A percentile compares a stretch with the other conserved stretches of the same genome.
These are phyloP conservation scores for Polypterus senegalus DNA, from an alignment of 2,113 vertebrate genomes.

Conservation along the genomic window DNA sequence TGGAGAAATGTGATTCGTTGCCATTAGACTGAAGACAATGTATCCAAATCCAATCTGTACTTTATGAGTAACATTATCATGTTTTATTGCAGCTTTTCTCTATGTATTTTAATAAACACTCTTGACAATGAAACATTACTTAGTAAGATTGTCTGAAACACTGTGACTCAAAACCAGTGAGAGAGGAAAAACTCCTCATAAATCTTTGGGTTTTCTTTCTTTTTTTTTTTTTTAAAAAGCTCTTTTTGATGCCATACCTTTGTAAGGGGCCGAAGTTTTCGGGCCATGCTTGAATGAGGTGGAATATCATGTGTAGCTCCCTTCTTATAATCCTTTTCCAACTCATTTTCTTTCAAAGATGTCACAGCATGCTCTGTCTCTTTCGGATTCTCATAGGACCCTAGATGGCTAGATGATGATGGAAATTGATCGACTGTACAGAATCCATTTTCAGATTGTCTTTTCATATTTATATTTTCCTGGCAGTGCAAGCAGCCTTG, in stretches of 20 bases:
- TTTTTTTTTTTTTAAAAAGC: neutral
- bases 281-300: slow-evolving; percentile 55
- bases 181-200: too few species aligned
- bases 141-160: too few species aligned
- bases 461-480: slow-evolving; percentile 21
- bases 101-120: too few species aligned
- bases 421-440: neutral
- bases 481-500: slow-evolving; percentile 64
- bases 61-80: too few species aligned
- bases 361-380: slow-evolving; percentile 20
- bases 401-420: slow-evolving; percentile 18
- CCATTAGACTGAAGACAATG: too few species aligned
- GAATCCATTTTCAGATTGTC: too few species aligned
- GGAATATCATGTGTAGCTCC: slow-evolving; percentile 29
- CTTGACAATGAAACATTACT: too few species aligned
- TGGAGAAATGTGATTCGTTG: too few species aligned
- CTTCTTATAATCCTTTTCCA: slow-evolving; percentile 23
- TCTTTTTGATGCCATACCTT: slow-evolving; percentile 56
- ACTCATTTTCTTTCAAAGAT: slow-evolving; percentile 30
- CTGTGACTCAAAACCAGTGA: too few species aligned
- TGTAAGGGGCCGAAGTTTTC: slow-evolving; percentile 62
- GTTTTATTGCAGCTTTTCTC: too few species aligned
- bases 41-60: too few species aligned
- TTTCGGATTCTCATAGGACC: slow-evolving; percentile 35
- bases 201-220: too few species aligned